Evolutionary conservation across 2,888 invertebrate species (phyloP).

Genomic region (Tiphia femorata): DNA sequence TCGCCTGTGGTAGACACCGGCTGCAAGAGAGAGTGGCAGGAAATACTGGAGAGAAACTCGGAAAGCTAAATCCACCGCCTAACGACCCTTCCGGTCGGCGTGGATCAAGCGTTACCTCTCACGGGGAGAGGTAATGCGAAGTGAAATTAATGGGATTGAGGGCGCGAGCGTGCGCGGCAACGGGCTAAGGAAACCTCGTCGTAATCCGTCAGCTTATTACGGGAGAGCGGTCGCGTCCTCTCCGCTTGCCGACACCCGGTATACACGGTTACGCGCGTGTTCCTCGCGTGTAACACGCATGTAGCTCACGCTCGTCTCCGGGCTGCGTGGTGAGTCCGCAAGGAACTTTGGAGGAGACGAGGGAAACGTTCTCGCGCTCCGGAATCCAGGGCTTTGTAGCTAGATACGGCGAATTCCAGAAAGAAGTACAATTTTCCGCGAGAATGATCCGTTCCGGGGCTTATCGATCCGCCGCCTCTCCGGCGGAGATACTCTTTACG

Average conservation of each 20-base stretch:
- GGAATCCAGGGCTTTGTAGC: too few species aligned
- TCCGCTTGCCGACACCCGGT: not conserved
- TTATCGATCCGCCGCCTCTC: slow-evolving; percentile 19
- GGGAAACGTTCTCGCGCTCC: too few species aligned
- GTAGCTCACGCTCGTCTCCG: too few species aligned
- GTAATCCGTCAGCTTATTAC: slow-evolving; percentile 55
- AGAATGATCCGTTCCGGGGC: slow-evolving; percentile 12
- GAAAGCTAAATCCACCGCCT: not conserved
- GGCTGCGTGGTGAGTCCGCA: slow-evolving; percentile 12
- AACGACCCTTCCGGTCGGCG: not conserved
- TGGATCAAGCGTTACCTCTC: slow-evolving; percentile 1
- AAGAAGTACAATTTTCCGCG: slow-evolving; percentile 32
- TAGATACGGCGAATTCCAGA: too few species aligned
- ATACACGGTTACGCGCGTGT: too few species aligned
- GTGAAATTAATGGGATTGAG: slow-evolving; percentile 59
- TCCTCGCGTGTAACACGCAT: too few species aligned
- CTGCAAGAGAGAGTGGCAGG: too few species aligned
- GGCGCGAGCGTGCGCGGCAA: slow-evolving; percentile 33
- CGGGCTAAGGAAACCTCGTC: slow-evolving; percentile 49
- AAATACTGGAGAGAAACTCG: too few species aligned
- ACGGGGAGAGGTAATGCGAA: slow-evolving; percentile 24
- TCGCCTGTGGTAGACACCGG: too few species aligned
- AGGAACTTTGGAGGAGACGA: not conserved
- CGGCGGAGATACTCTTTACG: slow-evolving; percentile 1
- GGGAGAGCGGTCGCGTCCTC: slow-evolving; percentile 39